These are phyloP conservation scores for Drosophila colorata DNA, from an alignment of 2,888 invertebrate genomes.

Conservation along the genomic window DNA sequence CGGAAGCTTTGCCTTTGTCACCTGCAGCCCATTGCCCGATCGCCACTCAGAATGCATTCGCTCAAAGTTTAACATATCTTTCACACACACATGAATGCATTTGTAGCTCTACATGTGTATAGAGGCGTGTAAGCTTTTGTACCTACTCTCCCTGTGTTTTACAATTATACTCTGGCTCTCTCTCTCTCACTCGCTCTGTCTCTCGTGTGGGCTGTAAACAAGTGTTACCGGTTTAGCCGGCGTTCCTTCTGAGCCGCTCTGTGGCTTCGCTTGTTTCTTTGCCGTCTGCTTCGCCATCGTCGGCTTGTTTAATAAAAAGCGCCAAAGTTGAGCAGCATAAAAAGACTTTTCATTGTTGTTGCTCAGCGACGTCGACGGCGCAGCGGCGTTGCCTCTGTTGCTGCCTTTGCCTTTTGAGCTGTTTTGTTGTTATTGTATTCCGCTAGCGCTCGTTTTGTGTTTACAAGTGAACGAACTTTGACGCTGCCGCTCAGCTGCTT, in stretches of 20 bases:
- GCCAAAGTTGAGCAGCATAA: constrained; percentile 72
- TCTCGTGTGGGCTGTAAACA: constrained; percentile 61
- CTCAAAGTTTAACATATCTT: constrained; percentile 54
- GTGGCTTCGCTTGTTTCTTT: constrained; percentile 31
- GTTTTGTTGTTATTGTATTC: constrained; percentile 24
- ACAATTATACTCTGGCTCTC: constrained; percentile 11
- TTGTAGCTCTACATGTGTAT: background rate
- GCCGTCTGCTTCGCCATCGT: constrained; percentile 44
- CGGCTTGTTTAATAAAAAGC: constrained; percentile 77
- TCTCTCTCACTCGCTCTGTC: constrained; percentile 14
- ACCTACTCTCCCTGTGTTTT: constrained; percentile 13
- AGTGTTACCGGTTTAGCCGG: constrained; percentile 78
- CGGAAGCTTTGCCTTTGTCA: constrained; percentile 63
- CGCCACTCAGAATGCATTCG: constrained; percentile 39
- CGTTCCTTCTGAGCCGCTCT: constrained; percentile 57
- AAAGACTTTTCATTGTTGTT: constrained; percentile 66
- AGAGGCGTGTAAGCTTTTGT: constrained; percentile 5
- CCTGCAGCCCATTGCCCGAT: constrained; percentile 55
- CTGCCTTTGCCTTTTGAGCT: constrained; percentile 35
- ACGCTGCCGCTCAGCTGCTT: constrained; percentile 48
- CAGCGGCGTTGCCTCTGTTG: constrained; percentile 32
- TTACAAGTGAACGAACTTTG: constrained; percentile 79
- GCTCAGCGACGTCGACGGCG: constrained; percentile 39
- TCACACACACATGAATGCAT: background rate
- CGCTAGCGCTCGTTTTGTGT: constrained; percentile 65